Base-by-base conservation (phyloP, 1,140 invertebrate genomes). In the Drosophila neocordata region DNA sequence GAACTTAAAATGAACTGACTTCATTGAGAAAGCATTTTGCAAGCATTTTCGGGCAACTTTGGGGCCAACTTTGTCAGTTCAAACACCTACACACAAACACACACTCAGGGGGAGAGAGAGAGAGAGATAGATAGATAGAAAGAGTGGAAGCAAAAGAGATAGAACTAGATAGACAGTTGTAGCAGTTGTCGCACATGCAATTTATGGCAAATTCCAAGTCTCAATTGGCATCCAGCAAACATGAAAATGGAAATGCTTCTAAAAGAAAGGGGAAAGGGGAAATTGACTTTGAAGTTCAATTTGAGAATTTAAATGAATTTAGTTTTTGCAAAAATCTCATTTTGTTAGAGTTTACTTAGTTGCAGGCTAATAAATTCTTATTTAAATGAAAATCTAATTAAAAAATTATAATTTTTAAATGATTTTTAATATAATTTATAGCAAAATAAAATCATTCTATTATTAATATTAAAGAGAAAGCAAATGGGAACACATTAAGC, bases 1-100 rank as follows among this genome's bases (percentile, higher is more conserved):
- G 65, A 72, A 88, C 67, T 87, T 87, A 87, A 48, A 88, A 88
- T 87, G 78, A 87, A 88, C 83, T 88, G 80, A 87, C 82, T 87
- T 87, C 83, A 87, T 87, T 87, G 73, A 77, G 77, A 48, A 60
- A 65, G 71, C 18, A 58, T 58, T 58, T 35, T 38, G 18, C 8
- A 58, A 63, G 69, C 24, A 61, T 61, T 61, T 22, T 48, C 41
- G 15, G 5, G 35, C 11, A 56, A 56, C 53, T 56, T 56, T 56
- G 27, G 53, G 73, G 60, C 37, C 53, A 63, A 66, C 27, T 61
- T 58, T 31, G 27, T 31, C 27, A 31, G 27, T 1, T 56, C 24
- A 65, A 34, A 65, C 35, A 63, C 71, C 69, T 59, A 68, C 64
- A 48, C 52, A 64, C 60, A 62, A 59, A 44, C 11, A 24, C 67